Percentiles rank a stretch among this genome's conserved stretches.
Evolutionary conservation across 2,113 vertebrate genomes (phyloP).

Genomic region (Microtus montanus): DNA sequence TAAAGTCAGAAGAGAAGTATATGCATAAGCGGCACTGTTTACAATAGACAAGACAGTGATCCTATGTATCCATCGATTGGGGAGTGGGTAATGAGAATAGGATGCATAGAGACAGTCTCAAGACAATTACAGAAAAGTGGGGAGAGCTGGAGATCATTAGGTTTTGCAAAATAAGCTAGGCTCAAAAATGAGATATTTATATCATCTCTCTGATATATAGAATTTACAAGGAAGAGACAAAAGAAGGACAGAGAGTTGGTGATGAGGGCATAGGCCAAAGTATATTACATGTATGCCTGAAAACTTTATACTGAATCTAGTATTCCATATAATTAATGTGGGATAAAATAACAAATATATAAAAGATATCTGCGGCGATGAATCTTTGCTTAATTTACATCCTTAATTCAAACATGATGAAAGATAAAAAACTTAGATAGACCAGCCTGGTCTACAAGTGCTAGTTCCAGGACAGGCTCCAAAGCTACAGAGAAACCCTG

Average conservation of each 20-base stretch:
- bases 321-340: background rate
- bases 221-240: background rate
- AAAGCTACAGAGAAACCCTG: too few relatives aligned
- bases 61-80: too few relatives aligned
- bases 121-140: background rate
- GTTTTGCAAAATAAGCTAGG: background rate
- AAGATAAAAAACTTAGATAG: too few relatives aligned
- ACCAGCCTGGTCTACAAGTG: too few relatives aligned
- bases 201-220: background rate
- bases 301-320: background rate
- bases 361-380: background rate
- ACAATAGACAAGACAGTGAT: background rate
- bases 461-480: too few relatives aligned
- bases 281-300: too few relatives aligned
- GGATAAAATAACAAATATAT: background rate
- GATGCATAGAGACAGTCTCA: background rate
- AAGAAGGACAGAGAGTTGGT: background rate
- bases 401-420: background rate
- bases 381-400: background rate
- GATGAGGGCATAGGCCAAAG: background rate
- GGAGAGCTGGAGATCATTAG: background rate
- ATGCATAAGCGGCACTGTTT: too few relatives aligned
- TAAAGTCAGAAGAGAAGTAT: background rate
- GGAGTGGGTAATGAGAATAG: background rate
- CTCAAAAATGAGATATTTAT: background rate